Evolutionary conservation across 2,113 vertebrate species (phyloP).

Genomic region (Aspidoscelis tigris): DNA sequence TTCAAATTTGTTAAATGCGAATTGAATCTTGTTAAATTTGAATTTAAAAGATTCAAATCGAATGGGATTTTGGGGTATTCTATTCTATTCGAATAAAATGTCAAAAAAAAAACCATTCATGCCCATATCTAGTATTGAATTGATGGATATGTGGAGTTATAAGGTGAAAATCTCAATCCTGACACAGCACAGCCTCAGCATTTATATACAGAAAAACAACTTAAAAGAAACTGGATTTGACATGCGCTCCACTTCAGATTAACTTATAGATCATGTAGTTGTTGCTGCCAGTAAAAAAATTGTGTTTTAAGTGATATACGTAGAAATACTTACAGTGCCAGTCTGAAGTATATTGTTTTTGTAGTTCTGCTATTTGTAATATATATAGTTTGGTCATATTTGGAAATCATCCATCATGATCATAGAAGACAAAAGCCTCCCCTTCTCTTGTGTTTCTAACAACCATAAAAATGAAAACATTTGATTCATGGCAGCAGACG

Average conservation of each 20-base stretch:
- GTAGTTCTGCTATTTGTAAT: background rate
- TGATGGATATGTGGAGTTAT: background rate
- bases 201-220: background rate
- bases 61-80: too few relatives aligned
- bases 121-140: too few relatives aligned
- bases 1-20: too few relatives aligned
- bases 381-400: background rate
- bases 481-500: slow-evolving; percentile 1
- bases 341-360: background rate
- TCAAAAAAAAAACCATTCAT: too few relatives aligned
- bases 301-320: too few relatives aligned
- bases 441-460: slow-evolving; percentile 13
- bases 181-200: background rate
- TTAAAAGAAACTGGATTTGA: background rate
- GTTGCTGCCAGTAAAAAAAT: background rate
- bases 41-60: too few relatives aligned
- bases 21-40: too few relatives aligned
- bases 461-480: background rate
- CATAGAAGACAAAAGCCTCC: slow-evolving; percentile 1
- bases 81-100: too few relatives aligned
- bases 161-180: background rate
- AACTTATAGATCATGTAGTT: background rate
- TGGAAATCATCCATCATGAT: background rate
- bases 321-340: background rate
- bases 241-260: background rate